Conservation (phyloP, 2,113 vertebrate species). For the Chaenocephalus aceratus region DNA sequence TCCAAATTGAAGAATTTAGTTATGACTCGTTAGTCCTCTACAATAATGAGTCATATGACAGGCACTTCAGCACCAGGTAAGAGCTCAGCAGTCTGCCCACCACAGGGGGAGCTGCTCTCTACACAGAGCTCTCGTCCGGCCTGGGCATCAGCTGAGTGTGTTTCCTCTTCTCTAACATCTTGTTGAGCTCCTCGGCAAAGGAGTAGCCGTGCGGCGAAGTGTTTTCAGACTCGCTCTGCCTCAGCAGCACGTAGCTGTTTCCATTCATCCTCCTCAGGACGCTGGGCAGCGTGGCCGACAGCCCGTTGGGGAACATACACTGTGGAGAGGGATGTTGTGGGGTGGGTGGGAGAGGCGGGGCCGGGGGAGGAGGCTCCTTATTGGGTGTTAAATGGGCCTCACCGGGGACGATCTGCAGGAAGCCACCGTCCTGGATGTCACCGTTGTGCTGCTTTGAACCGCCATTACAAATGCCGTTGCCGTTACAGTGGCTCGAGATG, state of each 20-base stretch:
- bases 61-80: constrained; percentile 61
- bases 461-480: constrained; percentile 67
- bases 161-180: constrained; percentile 96
- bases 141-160: constrained; percentile 91
- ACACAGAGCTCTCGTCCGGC: constrained; percentile 96
- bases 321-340: constrained; percentile 81
- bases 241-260: constrained; percentile 95
- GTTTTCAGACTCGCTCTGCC: constrained; percentile 88
- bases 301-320: constrained; percentile 85
- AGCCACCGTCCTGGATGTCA: constrained; percentile 66
- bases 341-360: constrained; percentile 84
- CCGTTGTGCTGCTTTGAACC: constrained; percentile 70
- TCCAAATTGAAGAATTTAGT: constrained; percentile 24
- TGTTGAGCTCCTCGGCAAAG: constrained; percentile 96
- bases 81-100: constrained; percentile 50
- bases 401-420: constrained; percentile 87
- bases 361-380: constrained; percentile 80
- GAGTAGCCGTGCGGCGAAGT: constrained; percentile 84
- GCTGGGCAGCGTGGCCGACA: constrained; percentile 89
- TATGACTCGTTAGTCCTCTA: constrained; percentile 47
- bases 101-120: constrained; percentile 66
- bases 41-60: constrained; percentile 44
- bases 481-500: constrained; percentile 89
- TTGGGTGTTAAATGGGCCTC: constrained; percentile 79
- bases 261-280: constrained; percentile 95